Percentiles rank a stretch among this genome's conserved stretches.
Conservation (phyloP, 2,113 vertebrate genomes). For the Corythaixoides concolor region DNA sequence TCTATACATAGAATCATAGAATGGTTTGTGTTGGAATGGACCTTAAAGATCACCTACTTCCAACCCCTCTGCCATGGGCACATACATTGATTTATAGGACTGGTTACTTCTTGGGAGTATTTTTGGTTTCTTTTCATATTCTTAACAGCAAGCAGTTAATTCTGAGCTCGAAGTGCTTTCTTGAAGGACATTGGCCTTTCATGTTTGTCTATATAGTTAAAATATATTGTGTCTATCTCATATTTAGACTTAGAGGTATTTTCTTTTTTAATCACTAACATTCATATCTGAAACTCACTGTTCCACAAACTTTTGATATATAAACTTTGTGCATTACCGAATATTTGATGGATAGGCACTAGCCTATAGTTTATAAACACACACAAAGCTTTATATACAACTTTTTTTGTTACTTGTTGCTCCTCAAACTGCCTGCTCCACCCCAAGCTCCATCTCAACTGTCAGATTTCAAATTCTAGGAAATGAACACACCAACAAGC, state of each 20-base stretch:
- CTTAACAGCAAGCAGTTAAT: background rate
- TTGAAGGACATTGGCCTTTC: background rate
- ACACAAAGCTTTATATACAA: background rate
- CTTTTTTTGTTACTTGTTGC: background rate
- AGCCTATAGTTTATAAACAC: background rate
- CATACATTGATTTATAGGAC: background rate
- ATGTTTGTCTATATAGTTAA: background rate
- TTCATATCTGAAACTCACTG: background rate
- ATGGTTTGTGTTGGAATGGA: too few relatives aligned
- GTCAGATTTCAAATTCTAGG: background rate
- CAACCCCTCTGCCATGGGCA: too few relatives aligned
- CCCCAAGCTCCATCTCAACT: background rate
- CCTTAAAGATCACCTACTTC: too few relatives aligned
- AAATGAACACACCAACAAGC: background rate
- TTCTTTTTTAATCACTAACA: background rate
- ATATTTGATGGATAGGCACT: background rate
- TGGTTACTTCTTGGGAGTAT: background rate
- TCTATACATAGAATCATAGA: background rate
- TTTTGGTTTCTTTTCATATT: background rate
- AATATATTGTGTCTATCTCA: background rate
- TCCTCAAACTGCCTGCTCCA: background rate
- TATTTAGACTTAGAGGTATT: background rate
- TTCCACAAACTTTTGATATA: background rate
- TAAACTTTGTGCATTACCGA: background rate
- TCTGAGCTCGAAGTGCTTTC: background rate